These are phyloP conservation scores for Exephanes ischioxanthus DNA, from an alignment of 2,888 invertebrate species.

Conservation along the genomic window DNA sequence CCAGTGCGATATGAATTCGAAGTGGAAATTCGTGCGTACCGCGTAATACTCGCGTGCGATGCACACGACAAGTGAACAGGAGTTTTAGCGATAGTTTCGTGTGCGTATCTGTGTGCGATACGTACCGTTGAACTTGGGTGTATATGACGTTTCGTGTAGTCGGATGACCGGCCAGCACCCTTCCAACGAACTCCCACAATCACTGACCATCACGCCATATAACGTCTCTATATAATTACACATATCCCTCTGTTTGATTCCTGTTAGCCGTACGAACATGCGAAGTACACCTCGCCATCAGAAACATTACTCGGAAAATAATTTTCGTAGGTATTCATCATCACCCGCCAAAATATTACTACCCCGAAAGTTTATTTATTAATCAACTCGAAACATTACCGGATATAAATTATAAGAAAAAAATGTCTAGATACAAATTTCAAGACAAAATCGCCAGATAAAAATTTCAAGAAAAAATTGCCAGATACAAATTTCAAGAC, in stretches of 20 bases:
- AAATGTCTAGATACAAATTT: neutral
- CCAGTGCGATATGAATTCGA: conserved; percentile 34
- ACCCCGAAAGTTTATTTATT: neutral
- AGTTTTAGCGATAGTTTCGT: conserved; percentile 12
- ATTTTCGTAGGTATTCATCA: conserved; percentile 11
- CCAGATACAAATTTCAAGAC: neutral
- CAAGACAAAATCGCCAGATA: neutral
- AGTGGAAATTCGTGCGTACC: conserved; percentile 30
- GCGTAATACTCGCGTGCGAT: conserved; percentile 23
- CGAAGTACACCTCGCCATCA: neutral
- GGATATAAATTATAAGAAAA: neutral
- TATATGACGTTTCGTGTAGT: conserved; percentile 21
- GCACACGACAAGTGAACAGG: conserved; percentile 13
- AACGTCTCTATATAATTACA: conserved; percentile 76
- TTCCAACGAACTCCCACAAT: conserved; percentile 59
- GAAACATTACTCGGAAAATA: conserved; percentile 24
- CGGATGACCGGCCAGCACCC: conserved; percentile 18
- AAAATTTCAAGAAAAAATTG: too few relatives aligned
- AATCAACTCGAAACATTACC: neutral
- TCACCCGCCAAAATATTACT: neutral
- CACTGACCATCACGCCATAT: conserved; percentile 72
- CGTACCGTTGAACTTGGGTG: neutral
- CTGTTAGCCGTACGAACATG: conserved; percentile 67
- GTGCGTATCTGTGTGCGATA: neutral
- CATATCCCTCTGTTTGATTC: conserved; percentile 73